Evolutionary conservation across 1,140 invertebrate genomes (phyloP).

Genomic region (Lepidurus apus): DNA sequence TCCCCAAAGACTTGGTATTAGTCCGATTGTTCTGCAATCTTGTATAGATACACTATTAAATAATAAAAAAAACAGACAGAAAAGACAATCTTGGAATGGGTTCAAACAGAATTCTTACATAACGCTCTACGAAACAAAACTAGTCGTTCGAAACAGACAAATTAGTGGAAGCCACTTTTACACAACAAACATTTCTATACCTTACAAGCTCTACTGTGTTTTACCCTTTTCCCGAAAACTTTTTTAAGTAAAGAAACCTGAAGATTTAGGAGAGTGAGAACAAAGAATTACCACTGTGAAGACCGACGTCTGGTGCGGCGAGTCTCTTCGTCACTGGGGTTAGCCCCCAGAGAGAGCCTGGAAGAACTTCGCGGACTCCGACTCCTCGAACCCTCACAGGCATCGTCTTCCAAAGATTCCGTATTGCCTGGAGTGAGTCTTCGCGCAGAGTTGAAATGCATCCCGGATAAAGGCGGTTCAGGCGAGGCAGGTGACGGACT

Average conservation of each 20-base stretch:
- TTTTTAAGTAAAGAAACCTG: too few relatives aligned
- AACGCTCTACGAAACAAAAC: too few relatives aligned
- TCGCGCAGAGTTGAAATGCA: not conserved
- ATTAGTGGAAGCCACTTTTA: too few relatives aligned
- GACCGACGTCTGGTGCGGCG: not conserved
- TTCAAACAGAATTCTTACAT: too few relatives aligned
- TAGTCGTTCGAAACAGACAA: too few relatives aligned
- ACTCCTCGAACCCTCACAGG: constrained; percentile 2
- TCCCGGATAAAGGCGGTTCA: not conserved
- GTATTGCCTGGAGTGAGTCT: not conserved
- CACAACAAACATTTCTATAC: too few relatives aligned
- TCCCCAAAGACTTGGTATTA: not conserved
- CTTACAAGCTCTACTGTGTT: too few relatives aligned
- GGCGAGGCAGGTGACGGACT: not conserved
- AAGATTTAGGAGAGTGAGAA: not conserved
- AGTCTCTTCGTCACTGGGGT: not conserved
- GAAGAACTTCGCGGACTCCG: constrained; percentile 10
- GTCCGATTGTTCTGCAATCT: not conserved
- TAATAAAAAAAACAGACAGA: too few relatives aligned
- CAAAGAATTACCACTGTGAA: not conserved
- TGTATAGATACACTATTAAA: too few relatives aligned
- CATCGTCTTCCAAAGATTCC: not conserved
- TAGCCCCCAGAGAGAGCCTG: not conserved
- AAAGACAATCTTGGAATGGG: too few relatives aligned
- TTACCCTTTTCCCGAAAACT: too few relatives aligned